Conservation (phyloP, 2,797 vertebrate genomes). For the Cetoscarus ocellatus region DNA sequence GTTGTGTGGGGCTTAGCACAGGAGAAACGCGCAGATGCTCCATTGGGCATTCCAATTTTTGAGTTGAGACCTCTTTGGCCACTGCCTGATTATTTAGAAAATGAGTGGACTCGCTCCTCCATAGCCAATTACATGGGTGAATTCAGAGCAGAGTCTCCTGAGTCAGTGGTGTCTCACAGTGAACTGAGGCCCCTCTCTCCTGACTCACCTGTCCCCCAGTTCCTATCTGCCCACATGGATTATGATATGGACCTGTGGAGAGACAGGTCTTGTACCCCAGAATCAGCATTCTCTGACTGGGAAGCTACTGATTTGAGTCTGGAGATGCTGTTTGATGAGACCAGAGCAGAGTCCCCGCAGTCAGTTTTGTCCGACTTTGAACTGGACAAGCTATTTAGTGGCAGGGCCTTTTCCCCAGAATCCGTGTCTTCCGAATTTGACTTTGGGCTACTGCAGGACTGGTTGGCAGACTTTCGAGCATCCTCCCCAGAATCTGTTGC, state of each 20-base stretch:
- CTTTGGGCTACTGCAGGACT: constrained; percentile 8
- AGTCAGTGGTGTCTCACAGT: constrained; percentile 9
- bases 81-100: neutral
- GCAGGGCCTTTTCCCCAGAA: constrained; percentile 40
- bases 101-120: neutral
- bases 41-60: neutral
- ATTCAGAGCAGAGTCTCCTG: constrained; percentile 4
- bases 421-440: constrained; percentile 37
- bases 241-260: neutral
- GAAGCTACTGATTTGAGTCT: constrained; percentile 39
- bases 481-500: constrained; percentile 25
- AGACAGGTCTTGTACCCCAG: constrained; percentile 13
- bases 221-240: neutral
- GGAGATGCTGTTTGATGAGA: constrained; percentile 30
- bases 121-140: neutral
- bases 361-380: constrained; percentile 41
- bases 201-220: constrained; percentile 53
- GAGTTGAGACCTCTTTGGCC: neutral
- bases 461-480: constrained; percentile 35
- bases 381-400: constrained; percentile 13
- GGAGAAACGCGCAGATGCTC: neutral
- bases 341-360: constrained; percentile 40
- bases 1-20: neutral
- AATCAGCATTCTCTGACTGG: constrained; percentile 50
- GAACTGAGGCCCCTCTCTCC: constrained; percentile 36